These are phyloP conservation scores for Chiloscyllium plagiosum DNA, from an alignment of 2,113 vertebrate species.

Conservation along the genomic window DNA sequence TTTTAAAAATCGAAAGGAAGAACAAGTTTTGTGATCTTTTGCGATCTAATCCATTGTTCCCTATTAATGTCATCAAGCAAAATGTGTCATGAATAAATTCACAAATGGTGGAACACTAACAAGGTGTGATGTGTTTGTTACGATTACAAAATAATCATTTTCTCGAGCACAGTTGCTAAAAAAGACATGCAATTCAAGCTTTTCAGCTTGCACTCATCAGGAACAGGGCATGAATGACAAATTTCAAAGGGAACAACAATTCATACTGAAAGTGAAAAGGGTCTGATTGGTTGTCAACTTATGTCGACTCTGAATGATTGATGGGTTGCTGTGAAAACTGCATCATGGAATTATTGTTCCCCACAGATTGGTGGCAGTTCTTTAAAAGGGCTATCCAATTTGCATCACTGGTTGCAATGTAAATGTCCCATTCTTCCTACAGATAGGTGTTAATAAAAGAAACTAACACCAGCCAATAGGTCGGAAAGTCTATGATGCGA, in stretches of 20 bases:
- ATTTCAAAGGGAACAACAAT: no score
- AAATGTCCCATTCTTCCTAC: background rate
- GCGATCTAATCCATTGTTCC: background rate
- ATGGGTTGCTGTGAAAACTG: no score
- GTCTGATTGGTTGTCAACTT: no score
- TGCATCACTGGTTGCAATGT: background rate
- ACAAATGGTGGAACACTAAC: background rate
- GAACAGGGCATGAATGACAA: no score
- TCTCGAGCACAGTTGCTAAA: no score
- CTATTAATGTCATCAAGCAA: background rate
- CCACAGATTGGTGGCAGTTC: background rate
- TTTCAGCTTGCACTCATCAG: no score
- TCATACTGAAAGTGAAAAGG: no score
- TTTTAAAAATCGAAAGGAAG: background rate
- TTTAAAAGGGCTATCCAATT: background rate
- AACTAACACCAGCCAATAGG: background rate
- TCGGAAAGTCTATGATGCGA: background rate
- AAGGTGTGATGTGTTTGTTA: background rate
- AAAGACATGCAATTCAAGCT: no score
- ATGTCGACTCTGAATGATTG: no score
- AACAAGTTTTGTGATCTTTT: background rate
- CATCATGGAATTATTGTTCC: no score
- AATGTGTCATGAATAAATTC: background rate
- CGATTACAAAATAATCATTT: background rate
- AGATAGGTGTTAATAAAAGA: background rate